Evolutionary conservation across 2,113 vertebrate species (phyloP).

Genomic region (Gymnarchus niloticus): DNA sequence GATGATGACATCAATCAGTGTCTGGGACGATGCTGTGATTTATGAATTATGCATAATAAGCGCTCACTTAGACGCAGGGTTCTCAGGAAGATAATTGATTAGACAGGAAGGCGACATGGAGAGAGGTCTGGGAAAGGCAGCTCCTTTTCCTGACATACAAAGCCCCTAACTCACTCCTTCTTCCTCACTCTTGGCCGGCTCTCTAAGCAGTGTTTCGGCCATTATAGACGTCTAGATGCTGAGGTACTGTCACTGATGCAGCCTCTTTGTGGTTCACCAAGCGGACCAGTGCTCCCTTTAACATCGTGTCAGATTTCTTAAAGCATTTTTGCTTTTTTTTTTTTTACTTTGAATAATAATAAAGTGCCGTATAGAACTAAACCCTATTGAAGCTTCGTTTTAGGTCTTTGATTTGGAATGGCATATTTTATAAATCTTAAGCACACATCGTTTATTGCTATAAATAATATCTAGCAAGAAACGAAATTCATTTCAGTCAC

Average conservation of each 20-base stretch:
- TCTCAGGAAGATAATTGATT: conserved; percentile 77
- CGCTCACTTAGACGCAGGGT: conserved; percentile 63
- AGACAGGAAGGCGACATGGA: conserved; percentile 66
- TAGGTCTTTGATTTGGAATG: background rate
- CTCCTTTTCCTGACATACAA: conserved; percentile 22
- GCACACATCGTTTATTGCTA: background rate
- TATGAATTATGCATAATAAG: conserved; percentile 75
- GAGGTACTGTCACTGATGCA: background rate
- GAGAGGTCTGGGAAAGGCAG: conserved; percentile 41
- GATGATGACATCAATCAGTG: conserved; percentile 69
- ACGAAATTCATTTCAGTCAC: background rate
- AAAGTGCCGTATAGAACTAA: background rate
- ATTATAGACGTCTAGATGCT: background rate
- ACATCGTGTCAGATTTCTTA: conserved; percentile 2
- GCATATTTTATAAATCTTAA: background rate
- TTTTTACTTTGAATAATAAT: background rate
- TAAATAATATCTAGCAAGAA: background rate
- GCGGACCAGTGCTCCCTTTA: background rate
- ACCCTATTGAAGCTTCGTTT: background rate
- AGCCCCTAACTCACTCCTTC: background rate
- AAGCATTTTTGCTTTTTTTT: background rate
- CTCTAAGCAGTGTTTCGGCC: conserved; percentile 34
- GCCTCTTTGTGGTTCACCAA: conserved; percentile 2
- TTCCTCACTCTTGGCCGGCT: conserved; percentile 28
- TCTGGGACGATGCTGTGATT: conserved; percentile 61